Evolutionary conservation across 2,888 invertebrate species (phyloP).

Genomic region (Drosophila antonietae): DNA sequence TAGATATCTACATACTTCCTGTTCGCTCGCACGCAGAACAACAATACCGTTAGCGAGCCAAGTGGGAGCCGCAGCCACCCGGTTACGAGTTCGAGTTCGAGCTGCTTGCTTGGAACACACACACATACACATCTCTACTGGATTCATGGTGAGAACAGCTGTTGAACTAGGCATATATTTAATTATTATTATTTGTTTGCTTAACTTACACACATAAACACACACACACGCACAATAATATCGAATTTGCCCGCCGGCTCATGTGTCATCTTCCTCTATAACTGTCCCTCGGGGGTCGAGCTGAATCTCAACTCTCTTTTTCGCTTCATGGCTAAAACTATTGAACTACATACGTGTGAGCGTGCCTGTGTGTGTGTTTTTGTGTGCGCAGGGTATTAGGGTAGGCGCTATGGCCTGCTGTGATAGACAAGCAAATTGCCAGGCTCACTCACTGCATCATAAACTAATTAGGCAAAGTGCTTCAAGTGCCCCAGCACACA

Average conservation of each 20-base stretch:
- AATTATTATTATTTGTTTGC: conserved; percentile 72
- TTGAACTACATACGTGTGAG: conserved; percentile 28
- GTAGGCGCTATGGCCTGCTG: conserved; percentile 41
- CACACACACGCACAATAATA: conserved; percentile 23
- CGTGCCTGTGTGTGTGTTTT: neutral
- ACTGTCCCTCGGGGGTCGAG: conserved; percentile 15
- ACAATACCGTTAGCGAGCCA: conserved; percentile 27
- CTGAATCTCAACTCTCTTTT: conserved; percentile 20
- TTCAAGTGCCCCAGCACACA: conserved; percentile 35
- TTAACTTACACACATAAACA: conserved; percentile 44
- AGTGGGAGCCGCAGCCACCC: conserved; percentile 56
- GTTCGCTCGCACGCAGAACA: conserved; percentile 19
- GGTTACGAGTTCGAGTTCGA: conserved; percentile 59
- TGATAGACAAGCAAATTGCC: conserved; percentile 55
- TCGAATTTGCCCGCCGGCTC: conserved; percentile 43
- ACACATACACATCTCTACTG: conserved; percentile 59
- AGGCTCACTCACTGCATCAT: conserved; percentile 51
- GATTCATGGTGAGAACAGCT: conserved; percentile 76
- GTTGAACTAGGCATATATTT: conserved; percentile 66
- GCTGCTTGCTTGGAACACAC: conserved; percentile 48
- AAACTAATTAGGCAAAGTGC: conserved; percentile 63
- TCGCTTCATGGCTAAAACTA: conserved; percentile 35
- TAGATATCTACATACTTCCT: conserved; percentile 5
- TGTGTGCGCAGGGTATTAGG: neutral
- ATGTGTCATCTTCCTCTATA: conserved; percentile 51